Evolutionary conservation across 1,140 invertebrate species (phyloP).

Genomic region (Brachionus calyciflorus): DNA sequence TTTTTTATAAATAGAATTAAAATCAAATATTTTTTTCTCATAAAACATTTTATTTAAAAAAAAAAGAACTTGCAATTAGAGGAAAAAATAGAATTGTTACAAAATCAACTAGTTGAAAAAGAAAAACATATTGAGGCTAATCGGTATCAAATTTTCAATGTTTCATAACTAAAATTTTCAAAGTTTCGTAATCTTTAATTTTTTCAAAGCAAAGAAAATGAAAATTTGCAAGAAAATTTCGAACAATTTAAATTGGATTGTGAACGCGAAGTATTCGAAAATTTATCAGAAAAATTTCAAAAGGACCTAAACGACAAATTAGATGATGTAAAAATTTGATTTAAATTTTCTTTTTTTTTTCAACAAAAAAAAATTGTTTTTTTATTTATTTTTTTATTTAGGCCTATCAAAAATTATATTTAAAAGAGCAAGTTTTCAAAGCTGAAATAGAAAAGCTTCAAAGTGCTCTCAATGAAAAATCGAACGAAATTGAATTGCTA

Average conservation of each 20-base stretch:
- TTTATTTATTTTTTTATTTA: background rate
- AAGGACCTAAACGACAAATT: background rate
- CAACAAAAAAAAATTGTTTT: background rate
- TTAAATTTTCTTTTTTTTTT: background rate
- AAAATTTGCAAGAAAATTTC: background rate
- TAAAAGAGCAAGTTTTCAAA: background rate
- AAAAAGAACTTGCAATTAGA: background rate
- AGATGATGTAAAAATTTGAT: slow-evolving; percentile 30
- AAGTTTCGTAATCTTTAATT: too few relatives aligned
- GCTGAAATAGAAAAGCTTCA: background rate
- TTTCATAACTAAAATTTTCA: too few relatives aligned
- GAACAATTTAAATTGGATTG: slow-evolving; percentile 1
- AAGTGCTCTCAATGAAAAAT: background rate
- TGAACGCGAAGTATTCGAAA: background rate
- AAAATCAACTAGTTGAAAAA: background rate
- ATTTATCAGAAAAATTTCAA: background rate
- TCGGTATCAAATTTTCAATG: background rate
- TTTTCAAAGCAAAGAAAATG: background rate
- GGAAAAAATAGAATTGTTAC: background rate
- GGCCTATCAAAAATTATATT: background rate
- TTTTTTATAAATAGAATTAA: too few relatives aligned
- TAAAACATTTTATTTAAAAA: background rate
- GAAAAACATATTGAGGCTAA: background rate
- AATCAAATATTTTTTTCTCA: too few relatives aligned
- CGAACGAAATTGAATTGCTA: background rate